phyloP scores from a whole-genome alignment of 2,888 invertebrate species.

The Ophion obscuratus region DNA sequence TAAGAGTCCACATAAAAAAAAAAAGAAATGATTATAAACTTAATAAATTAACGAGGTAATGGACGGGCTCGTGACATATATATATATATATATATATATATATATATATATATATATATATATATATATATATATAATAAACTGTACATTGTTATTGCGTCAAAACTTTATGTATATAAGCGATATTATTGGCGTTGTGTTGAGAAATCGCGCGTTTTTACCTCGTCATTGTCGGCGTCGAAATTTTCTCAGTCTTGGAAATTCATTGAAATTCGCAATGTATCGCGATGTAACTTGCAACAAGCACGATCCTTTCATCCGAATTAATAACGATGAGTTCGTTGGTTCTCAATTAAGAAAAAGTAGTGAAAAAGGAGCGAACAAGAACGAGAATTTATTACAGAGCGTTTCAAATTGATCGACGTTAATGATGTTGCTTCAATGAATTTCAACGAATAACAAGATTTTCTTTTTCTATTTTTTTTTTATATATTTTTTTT shows the following conservation, averaged over 20 bases:
- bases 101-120: constrained; percentile 23
- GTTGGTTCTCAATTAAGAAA: constrained; percentile 24
- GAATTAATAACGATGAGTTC: constrained; percentile 57
- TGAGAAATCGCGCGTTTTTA: constrained; percentile 63
- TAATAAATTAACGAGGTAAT: constrained; percentile 69
- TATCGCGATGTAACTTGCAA: constrained; percentile 33
- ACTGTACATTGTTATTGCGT: constrained; percentile 68
- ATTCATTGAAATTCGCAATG: constrained; percentile 58
- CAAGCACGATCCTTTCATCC: constrained; percentile 55
- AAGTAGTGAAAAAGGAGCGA: neutral
- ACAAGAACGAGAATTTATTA: constrained; percentile 8
- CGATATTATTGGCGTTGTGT: constrained; percentile 64
- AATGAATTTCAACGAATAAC: constrained; percentile 53
- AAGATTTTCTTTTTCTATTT: constrained; percentile 24
- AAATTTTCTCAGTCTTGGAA: constrained; percentile 34
- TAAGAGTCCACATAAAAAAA: constrained; percentile 10
- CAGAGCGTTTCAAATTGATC: constrained; percentile 45
- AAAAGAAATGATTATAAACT: constrained; percentile 44
- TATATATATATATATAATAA: constrained; percentile 33
- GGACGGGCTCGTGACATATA: constrained; percentile 61
- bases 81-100: constrained; percentile 32
- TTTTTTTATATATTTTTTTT: constrained; percentile 28
- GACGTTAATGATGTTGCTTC: constrained; percentile 10
- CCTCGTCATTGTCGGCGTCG: constrained; percentile 64
- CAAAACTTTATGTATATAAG: constrained; percentile 69